A percentile compares a stretch with the other conserved stretches of the same genome.
phyloP scores from a whole-genome alignment of 2,113 vertebrate genomes.

The Etia nguti region DNA sequence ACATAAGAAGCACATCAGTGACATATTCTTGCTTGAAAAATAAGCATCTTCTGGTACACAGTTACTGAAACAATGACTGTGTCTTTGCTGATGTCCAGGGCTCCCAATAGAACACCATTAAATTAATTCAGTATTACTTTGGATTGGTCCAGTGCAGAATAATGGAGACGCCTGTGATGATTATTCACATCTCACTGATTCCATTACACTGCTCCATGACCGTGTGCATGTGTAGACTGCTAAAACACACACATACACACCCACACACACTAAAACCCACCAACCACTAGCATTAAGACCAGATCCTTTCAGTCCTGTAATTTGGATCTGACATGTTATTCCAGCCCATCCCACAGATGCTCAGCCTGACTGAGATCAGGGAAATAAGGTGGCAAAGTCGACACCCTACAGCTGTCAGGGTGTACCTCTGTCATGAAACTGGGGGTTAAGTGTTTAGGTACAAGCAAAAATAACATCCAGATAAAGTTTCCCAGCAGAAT shows the following conservation, averaged over 20 bases:
- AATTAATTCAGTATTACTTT: slow-evolving; percentile 30
- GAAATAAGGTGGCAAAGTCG: neutral
- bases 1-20: neutral
- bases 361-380: neutral
- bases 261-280: neutral
- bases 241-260: neutral
- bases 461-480: neutral
- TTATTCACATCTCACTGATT: slow-evolving; percentile 60
- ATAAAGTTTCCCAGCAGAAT: neutral
- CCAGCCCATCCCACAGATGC: neutral
- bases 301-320: neutral
- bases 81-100: neutral
- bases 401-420: neutral
- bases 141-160: slow-evolving; percentile 58
- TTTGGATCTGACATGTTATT: neutral
- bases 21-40: neutral
- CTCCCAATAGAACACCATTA: slow-evolving; percentile 19
- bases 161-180: slow-evolving; percentile 42
- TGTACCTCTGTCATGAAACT: neutral
- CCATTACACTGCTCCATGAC: slow-evolving; percentile 31
- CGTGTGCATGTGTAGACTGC: neutral
- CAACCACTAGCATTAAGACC: neutral
- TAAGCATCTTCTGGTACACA: neutral
- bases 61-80: neutral
- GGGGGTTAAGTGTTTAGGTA: neutral